Evolutionary conservation across 2,797 vertebrate species (phyloP), one percentile per base, ranked within the genome.

Genomic region (Sebastes minor): DNA sequence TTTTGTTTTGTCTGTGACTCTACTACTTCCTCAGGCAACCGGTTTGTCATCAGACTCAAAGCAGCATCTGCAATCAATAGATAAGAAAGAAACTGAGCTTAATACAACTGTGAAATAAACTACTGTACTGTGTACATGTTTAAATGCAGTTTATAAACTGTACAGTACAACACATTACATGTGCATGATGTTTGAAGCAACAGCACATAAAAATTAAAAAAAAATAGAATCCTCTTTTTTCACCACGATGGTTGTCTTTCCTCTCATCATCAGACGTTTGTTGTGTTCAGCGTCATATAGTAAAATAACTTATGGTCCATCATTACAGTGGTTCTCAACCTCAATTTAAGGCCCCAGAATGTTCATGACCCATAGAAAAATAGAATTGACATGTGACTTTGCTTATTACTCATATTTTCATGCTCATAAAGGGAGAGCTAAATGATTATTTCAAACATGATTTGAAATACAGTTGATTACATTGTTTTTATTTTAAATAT

Each of bases 1-100:
- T 79, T 81, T 80, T 56, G 71, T 72, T 77, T 65, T 1, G 38
- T 85, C 67, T 73, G 60, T 63, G 78, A 85, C 76, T 86, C 55
- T 11, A 18, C 57, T 5, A 14, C 62, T 20, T 85, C 88, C 76
- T 68, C 57, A 1, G 70, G 80, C 78, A 12, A 82, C 62, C 69
- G 3, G 49, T 88, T 82, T 64, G 71, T 87, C 88, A 81, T 78
- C 63, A 56, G 74, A 80, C 20, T 30, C 33, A 52, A 70, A 78
- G 80, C 64, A 68, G 63, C 78, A 5, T 75, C 77, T 84, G 67
- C 25, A 64, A 68, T 83, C 82, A 30, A 81, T 52, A 85, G 18
- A 72, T 32, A 9, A 49, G 16, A 65, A 46, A 38, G 22, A 75
- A 52, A 32, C n/a, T 0, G 30, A 61, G 33, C 49, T 61, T 9